phyloP scores from a whole-genome alignment of 2,113 vertebrate species.

The Sturnira hondurensis region DNA sequence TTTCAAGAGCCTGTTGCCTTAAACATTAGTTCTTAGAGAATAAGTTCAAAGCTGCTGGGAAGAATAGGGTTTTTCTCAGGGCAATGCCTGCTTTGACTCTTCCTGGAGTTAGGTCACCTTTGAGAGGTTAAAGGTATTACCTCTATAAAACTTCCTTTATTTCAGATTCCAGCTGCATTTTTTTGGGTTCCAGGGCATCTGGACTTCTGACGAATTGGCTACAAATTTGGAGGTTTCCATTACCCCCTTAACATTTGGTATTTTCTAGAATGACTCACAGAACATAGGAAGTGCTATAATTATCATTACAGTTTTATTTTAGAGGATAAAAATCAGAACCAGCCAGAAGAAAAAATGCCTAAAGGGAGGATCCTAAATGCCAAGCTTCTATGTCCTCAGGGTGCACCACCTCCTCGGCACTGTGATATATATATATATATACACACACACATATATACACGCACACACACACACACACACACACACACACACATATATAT shows the following conservation, averaged over 20 bases:
- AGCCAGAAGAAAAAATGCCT: background rate
- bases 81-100: background rate
- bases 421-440: no score
- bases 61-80: background rate
- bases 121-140: background rate
- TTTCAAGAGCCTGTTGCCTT: background rate
- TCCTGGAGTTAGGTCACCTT: background rate
- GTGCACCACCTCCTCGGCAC: background rate
- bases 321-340: background rate
- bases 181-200: background rate
- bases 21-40: background rate
- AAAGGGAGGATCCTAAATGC: background rate
- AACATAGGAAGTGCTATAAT: background rate
- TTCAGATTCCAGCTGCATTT: background rate
- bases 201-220: background rate
- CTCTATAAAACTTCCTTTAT: background rate
- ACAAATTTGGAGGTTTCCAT: background rate
- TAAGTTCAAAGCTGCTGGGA: background rate
- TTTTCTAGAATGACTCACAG: background rate
- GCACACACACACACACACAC: no score
- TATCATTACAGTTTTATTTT: background rate
- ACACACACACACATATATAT: no score
- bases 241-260: background rate
- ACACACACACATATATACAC: no score
- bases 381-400: background rate